phyloP scores from a whole-genome alignment of 2,888 invertebrate genomes.

The Eupeodes luniger region DNA sequence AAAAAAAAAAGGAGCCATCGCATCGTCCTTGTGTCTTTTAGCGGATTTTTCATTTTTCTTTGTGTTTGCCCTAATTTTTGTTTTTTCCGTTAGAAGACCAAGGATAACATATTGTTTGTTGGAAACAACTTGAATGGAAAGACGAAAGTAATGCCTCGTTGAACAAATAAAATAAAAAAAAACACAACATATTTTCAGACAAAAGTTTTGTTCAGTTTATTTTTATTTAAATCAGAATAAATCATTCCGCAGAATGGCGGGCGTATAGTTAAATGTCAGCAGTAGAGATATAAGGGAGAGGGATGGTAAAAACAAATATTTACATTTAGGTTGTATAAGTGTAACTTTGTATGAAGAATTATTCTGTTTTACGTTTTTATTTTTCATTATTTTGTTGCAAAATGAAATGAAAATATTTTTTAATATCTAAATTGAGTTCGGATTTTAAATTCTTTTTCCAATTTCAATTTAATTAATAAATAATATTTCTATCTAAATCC shows the following conservation, averaged over 20 bases:
- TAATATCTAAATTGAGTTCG: too few species aligned
- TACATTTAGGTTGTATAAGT: not conserved
- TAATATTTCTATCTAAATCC: too few species aligned
- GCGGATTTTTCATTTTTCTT: not conserved
- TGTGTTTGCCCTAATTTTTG: not conserved
- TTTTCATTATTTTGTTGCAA: not conserved
- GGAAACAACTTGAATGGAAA: conserved; percentile 12
- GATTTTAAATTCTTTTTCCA: too few species aligned
- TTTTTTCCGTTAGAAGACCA: not conserved
- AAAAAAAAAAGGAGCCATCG: not conserved
- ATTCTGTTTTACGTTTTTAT: not conserved
- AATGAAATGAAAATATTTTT: not conserved
- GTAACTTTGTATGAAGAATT: not conserved
- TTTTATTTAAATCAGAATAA: conserved; percentile 11
- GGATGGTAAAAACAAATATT: not conserved
- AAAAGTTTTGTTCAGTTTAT: not conserved
- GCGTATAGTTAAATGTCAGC: not conserved
- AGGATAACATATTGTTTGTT: conserved; percentile 20
- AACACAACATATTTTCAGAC: not conserved
- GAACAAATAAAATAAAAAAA: not conserved
- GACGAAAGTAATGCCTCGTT: conserved; percentile 1
- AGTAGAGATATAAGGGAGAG: too few species aligned
- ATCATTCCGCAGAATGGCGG: conserved; percentile 4
- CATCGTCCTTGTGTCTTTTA: not conserved
- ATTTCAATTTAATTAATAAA: too few species aligned